Percentiles rank a stretch among this genome's conserved stretches.
Conservation (phyloP, 2,888 invertebrate genomes). For the Raillietiella orientalis region DNA sequence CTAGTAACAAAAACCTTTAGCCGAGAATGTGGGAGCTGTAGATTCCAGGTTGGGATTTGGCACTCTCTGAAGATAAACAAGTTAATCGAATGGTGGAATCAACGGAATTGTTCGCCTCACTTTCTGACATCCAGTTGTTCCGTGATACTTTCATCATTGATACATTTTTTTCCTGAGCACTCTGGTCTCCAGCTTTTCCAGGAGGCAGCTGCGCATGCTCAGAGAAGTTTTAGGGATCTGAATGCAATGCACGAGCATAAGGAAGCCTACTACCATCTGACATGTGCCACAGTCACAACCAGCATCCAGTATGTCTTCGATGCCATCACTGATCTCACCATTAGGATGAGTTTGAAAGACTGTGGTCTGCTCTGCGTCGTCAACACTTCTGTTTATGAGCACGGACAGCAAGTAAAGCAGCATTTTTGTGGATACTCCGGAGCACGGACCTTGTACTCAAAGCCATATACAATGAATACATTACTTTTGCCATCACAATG, state of each 20-base stretch:
- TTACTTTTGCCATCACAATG: conserved; percentile 12
- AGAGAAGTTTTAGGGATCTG: conserved; percentile 57
- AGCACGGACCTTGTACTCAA: conserved; percentile 13
- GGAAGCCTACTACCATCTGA: conserved; percentile 66
- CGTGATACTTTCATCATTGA: conserved; percentile 59
- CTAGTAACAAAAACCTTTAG: conserved; percentile 17
- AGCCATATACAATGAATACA: conserved; percentile 13
- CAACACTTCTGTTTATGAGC: too few species aligned
- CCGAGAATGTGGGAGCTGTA: conserved; percentile 1
- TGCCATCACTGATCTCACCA: conserved; percentile 67
- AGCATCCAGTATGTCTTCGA: conserved; percentile 75
- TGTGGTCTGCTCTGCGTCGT: conserved; percentile 45
- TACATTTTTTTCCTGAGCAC: conserved; percentile 68
- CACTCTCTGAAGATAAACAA: conserved; percentile 51
- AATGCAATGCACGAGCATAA: conserved; percentile 66
- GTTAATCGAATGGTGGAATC: conserved; percentile 78
- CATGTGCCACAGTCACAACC: conserved; percentile 60
- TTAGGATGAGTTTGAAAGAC: conserved; percentile 62
- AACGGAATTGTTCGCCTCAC: conserved; percentile 64
- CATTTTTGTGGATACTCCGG: conserved; percentile 15
- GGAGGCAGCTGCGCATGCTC: conserved; percentile 56
- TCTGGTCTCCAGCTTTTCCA: conserved; percentile 48
- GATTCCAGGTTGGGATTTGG: conserved; percentile 38
- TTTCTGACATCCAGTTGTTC: conserved; percentile 80
- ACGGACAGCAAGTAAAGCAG: conserved; percentile 13